Conservation (phyloP, 2,888 invertebrate species). For the Tromatobia lineatoria region DNA sequence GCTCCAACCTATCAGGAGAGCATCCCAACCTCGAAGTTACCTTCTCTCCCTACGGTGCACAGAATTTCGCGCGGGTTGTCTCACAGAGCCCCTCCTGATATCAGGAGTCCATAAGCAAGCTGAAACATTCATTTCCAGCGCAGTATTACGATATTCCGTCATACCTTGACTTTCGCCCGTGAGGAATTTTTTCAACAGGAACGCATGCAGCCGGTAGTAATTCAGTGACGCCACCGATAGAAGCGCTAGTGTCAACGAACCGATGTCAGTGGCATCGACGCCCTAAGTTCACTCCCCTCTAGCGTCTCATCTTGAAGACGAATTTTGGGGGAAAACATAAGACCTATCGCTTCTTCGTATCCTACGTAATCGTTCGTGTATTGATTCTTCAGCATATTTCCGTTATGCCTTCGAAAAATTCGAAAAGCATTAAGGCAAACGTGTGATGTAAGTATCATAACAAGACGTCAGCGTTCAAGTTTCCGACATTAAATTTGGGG, state of each 20-base stretch:
- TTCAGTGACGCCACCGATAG: conserved; percentile 77
- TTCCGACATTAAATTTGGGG: conserved; percentile 79
- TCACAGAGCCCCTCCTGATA: conserved; percentile 83
- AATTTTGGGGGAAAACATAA: conserved; percentile 84
- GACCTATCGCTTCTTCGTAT: conserved; percentile 32
- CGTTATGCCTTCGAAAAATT: not conserved
- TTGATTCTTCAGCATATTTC: conserved; percentile 13
- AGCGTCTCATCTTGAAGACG: conserved; percentile 66
- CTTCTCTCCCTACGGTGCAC: conserved; percentile 75
- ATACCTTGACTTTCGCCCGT: conserved; percentile 85
- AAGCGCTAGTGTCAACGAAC: conserved; percentile 77
- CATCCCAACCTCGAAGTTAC: conserved; percentile 70
- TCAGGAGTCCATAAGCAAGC: conserved; percentile 76
- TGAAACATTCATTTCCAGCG: conserved; percentile 34
- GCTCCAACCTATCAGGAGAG: conserved; percentile 78
- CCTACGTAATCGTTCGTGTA: conserved; percentile 9
- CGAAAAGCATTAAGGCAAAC: conserved; percentile 19
- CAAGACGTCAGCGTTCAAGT: conserved; percentile 12
- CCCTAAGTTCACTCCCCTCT: conserved; percentile 57
- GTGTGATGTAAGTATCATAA: conserved; percentile 7
- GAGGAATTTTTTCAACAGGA: conserved; percentile 86
- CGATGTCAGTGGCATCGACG: conserved; percentile 33
- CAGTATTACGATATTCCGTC: conserved; percentile 79
- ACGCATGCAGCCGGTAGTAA: conserved; percentile 80
- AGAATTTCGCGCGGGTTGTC: conserved; percentile 85